These are phyloP conservation scores for Alligator mississippiensis DNA, from an alignment of 2,113 vertebrate genomes.

Conservation along the genomic window DNA sequence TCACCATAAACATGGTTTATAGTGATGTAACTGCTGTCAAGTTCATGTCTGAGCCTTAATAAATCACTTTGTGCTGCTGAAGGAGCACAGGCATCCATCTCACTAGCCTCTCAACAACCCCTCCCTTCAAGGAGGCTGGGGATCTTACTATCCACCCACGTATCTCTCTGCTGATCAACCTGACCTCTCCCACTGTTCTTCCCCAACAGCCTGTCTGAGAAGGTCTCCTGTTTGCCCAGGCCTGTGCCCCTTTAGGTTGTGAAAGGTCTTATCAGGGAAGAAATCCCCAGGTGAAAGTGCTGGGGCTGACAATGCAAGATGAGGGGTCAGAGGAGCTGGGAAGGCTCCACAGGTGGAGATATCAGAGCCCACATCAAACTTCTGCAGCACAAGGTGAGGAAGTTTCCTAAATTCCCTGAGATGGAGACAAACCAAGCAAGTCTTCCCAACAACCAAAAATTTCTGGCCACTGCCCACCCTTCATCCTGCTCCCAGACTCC, in stretches of 20 bases:
- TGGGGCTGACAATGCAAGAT: neutral
- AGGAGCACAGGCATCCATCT: neutral
- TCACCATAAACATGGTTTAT: conserved; percentile 71
- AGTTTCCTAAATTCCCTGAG: neutral
- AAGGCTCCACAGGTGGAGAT: neutral
- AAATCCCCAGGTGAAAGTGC: neutral
- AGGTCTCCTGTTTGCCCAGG: neutral
- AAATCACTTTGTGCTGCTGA: conserved; percentile 57
- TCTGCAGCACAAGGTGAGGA: neutral
- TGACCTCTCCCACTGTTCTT: neutral
- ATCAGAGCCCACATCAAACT: neutral
- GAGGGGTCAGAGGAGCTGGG: neutral
- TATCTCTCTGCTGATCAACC: neutral
- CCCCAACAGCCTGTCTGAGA: neutral
- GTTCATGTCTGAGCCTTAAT: neutral
- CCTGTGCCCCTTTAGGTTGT: neutral
- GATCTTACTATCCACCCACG: neutral
- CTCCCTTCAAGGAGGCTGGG: neutral
- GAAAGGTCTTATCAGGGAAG: too few species aligned
- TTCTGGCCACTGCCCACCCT: neutral
- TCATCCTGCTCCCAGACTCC: neutral
- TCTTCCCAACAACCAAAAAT: neutral
- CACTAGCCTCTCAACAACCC: neutral
- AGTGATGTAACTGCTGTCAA: conserved; percentile 30
- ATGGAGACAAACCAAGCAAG: neutral